Percentiles rank a stretch among this genome's conserved stretches.
These are phyloP conservation scores for Lepidonotus clava DNA, from an alignment of 2,888 invertebrate genomes.

Conservation along the genomic window DNA sequence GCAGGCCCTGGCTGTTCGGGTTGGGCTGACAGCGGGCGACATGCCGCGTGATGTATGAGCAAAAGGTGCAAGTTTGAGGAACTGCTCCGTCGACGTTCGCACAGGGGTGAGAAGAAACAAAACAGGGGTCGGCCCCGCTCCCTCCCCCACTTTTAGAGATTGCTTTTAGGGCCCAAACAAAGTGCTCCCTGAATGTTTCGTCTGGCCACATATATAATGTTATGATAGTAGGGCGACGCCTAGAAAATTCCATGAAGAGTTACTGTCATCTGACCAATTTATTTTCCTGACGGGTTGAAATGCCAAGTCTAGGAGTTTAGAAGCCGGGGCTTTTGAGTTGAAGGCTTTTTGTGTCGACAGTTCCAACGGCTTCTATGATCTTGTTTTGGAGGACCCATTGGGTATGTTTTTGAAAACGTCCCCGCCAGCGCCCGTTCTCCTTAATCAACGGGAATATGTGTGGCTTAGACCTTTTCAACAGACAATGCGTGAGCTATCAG, in stretches of 20 bases:
- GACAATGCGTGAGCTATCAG: too few relatives aligned
- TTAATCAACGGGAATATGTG: background rate
- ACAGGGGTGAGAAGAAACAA: background rate
- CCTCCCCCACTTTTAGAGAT: background rate
- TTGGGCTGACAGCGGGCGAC: constrained; percentile 24
- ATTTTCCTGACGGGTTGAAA: background rate
- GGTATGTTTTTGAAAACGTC: background rate
- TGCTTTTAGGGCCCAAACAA: background rate
- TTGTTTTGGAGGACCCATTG: background rate
- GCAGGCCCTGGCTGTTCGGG: background rate
- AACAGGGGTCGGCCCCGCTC: constrained; percentile 6
- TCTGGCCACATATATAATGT: background rate
- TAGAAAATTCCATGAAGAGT: background rate
- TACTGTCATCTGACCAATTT: background rate
- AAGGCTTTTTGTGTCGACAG: background rate
- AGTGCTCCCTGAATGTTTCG: background rate
- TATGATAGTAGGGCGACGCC: background rate
- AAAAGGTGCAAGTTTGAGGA: background rate
- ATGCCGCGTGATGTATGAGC: constrained; percentile 1
- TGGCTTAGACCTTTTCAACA: too few relatives aligned
- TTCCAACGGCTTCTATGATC: too few relatives aligned
- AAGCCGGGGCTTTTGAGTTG: background rate
- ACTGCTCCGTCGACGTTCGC: background rate
- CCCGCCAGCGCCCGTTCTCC: background rate
- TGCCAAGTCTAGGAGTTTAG: background rate